Percentiles rank a stretch among this genome's conserved stretches.
phyloP scores from a whole-genome alignment of 2,888 invertebrate genomes.

The Dolomedes plantarius region DNA sequence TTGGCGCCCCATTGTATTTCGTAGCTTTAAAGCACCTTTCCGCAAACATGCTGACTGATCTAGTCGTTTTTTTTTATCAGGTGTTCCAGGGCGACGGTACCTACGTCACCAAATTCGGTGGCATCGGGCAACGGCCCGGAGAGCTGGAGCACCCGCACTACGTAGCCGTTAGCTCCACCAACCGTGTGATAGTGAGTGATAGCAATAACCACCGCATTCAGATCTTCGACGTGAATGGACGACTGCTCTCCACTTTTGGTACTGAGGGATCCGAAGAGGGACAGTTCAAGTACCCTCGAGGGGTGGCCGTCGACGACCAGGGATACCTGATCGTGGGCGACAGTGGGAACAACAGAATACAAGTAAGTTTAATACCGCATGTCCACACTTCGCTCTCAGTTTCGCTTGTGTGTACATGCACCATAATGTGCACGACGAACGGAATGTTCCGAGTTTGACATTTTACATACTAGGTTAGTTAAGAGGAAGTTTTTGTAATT shows the following conservation, averaged over 20 bases:
- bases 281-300: conserved; percentile 98
- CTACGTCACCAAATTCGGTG: conserved; percentile 97
- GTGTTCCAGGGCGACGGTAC: conserved; percentile 99
- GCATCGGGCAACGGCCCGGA: conserved; percentile 90
- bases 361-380: too few species aligned
- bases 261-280: conserved; percentile 95
- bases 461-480: too few species aligned
- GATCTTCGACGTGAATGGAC: conserved; percentile 95
- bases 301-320: conserved; percentile 98
- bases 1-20: too few species aligned
- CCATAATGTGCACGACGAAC: too few species aligned
- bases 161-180: conserved; percentile 95
- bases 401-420: too few species aligned
- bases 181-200: conserved; percentile 96
- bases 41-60: too few species aligned
- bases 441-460: too few species aligned
- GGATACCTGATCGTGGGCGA: conserved; percentile 98
- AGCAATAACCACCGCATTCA: conserved; percentile 98
- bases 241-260: conserved; percentile 93
- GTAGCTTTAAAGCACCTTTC: too few species aligned
- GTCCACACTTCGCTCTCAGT: background rate
- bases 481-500: too few species aligned
- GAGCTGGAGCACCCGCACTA: conserved; percentile 98
- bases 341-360: conserved; percentile 98
- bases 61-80: too few species aligned